A percentile compares a stretch with the other conserved stretches of the same genome.
Evolutionary conservation across 2,797 vertebrate genomes (phyloP).

Genomic region (Lutra lutra): DNA sequence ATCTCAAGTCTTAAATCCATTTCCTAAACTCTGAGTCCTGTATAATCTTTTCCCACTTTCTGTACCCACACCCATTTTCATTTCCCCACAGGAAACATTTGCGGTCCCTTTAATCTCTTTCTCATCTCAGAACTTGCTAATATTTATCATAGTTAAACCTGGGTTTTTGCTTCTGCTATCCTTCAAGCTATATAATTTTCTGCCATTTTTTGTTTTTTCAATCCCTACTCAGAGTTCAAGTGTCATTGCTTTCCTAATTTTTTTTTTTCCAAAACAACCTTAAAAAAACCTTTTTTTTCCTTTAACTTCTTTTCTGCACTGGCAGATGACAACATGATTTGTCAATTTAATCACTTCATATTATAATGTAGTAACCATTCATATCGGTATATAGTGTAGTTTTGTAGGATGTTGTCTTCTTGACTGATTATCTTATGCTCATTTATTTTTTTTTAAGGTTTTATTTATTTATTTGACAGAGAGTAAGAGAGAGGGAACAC

Average conservation of each 20-base stretch:
- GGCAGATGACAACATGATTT: background rate
- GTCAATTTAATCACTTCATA: constrained; percentile 1
- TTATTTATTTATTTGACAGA: no score
- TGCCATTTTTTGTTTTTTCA: background rate
- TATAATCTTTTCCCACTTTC: background rate
- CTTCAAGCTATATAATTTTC: background rate
- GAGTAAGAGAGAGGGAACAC: no score
- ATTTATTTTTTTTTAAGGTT: background rate
- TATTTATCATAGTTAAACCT: background rate
- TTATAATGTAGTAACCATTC: background rate
- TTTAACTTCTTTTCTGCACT: background rate
- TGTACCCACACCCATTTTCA: background rate
- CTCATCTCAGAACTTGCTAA: background rate
- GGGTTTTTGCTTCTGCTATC: background rate
- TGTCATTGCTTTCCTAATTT: background rate
- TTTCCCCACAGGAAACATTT: background rate
- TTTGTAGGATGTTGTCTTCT: background rate
- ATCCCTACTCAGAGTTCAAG: background rate
- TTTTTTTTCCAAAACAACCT: background rate
- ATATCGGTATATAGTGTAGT: background rate
- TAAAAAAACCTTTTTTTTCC: background rate
- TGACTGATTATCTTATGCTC: background rate
- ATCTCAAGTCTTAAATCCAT: background rate
- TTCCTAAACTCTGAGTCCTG: background rate
- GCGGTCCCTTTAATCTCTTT: background rate